Evolutionary conservation across 2,113 vertebrate genomes (phyloP).

Genomic region (Alosa alosa): DNA sequence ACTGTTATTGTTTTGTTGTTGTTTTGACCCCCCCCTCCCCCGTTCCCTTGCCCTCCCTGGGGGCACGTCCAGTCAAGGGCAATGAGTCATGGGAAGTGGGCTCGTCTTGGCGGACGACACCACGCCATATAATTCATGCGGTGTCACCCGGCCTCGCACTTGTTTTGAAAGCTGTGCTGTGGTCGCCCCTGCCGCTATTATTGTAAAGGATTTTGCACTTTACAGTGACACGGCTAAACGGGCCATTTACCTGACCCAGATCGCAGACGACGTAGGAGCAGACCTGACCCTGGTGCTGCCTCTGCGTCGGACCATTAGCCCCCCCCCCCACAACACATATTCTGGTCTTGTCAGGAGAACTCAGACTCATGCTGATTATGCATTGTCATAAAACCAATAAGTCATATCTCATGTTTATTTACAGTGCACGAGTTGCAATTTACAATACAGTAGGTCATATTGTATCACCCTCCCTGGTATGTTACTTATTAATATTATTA

Average conservation of each 20-base stretch:
- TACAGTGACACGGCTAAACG: constrained; percentile 13
- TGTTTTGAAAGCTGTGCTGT: constrained; percentile 27
- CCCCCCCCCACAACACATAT: not conserved
- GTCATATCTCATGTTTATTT: not conserved
- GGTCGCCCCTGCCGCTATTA: constrained; percentile 15
- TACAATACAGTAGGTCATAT: not conserved
- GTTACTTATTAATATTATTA: not conserved
- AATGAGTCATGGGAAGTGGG: constrained; percentile 65
- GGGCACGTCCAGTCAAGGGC: constrained; percentile 13
- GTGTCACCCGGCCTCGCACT: constrained; percentile 43
- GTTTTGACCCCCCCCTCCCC: constrained; percentile 51
- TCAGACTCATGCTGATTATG: not conserved
- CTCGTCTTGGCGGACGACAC: constrained; percentile 43
- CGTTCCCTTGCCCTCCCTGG: not conserved
- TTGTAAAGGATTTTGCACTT: constrained; percentile 27
- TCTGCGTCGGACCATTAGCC: not conserved
- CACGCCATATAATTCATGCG: constrained; percentile 49
- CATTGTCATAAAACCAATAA: not conserved
- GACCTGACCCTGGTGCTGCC: not conserved
- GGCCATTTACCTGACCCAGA: not conserved
- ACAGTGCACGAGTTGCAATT: not conserved
- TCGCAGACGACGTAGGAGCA: not conserved
- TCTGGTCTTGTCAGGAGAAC: not conserved
- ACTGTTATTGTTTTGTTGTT: constrained; percentile 57
- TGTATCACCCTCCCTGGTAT: not conserved